A percentile compares a stretch with the other conserved stretches of the same genome.
Conservation (phyloP, 2,888 invertebrate species). For the Drosophila anomelani region DNA sequence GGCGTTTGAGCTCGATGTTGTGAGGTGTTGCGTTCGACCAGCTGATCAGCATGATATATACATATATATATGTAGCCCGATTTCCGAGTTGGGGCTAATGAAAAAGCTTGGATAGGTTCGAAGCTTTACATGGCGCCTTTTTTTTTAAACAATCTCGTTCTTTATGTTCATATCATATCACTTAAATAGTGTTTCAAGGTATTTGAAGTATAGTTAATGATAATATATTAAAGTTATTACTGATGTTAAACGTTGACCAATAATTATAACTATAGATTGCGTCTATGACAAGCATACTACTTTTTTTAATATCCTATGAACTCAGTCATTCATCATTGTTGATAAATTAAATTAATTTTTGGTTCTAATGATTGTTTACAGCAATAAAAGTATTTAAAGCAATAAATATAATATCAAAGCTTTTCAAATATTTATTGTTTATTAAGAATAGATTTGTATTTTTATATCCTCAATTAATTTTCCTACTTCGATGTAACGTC, state of each 20-base stretch:
- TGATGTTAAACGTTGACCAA: background rate
- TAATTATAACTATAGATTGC: background rate
- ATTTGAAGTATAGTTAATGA: background rate
- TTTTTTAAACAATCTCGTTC: background rate
- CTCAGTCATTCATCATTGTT: background rate
- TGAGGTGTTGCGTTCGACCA: conserved; percentile 3
- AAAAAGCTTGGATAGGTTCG: background rate
- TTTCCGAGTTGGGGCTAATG: background rate
- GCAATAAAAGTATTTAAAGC: background rate
- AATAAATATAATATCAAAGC: background rate
- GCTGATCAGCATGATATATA: background rate
- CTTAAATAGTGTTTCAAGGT: background rate
- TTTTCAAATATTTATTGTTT: too few relatives aligned
- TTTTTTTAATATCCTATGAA: background rate
- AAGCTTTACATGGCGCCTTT: background rate
- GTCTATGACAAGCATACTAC: background rate
- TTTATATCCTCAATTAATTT: background rate
- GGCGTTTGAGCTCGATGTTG: conserved; percentile 7
- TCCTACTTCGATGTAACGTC: background rate
- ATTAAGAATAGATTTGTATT: background rate
- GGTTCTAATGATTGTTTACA: background rate
- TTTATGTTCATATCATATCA: background rate
- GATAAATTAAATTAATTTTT: background rate
- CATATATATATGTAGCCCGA: background rate
- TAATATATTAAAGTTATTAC: background rate